Evolutionary conservation across 2,888 invertebrate genomes (phyloP).

Genomic region (Lepidocyrtoides sp.): DNA sequence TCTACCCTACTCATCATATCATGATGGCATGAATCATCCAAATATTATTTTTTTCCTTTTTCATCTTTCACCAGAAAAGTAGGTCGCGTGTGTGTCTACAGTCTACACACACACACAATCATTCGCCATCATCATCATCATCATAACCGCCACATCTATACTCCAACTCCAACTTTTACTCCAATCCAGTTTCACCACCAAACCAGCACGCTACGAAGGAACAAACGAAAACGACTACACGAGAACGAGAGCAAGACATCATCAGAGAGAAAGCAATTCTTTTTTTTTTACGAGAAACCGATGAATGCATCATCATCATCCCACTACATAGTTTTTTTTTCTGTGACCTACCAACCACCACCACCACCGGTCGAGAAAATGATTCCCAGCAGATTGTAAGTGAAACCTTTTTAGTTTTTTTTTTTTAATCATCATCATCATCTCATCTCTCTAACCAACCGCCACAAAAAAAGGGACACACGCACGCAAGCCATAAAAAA

Average conservation of each 20-base stretch:
- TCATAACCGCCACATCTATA: neutral
- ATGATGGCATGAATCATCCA: conserved; percentile 29
- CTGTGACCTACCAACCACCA: no score
- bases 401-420: conserved; percentile 25
- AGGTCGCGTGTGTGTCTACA: conserved; percentile 48
- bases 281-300: conserved; percentile 3
- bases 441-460: no score
- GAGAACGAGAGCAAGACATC: neutral
- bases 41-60: no score
- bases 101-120: neutral
- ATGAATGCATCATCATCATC: neutral
- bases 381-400: conserved; percentile 51
- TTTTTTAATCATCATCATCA: conserved; percentile 1
- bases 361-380: conserved; percentile 2
- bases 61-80: conserved; percentile 45
- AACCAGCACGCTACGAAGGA: neutral
- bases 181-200: conserved; percentile 11
- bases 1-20: neutral
- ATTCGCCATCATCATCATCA: conserved; percentile 14
- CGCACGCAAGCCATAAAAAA: conserved; percentile 43
- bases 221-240: neutral
- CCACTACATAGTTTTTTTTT: neutral
- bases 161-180: no score
- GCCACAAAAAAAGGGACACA: neutral
- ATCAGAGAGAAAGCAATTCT: neutral